Evolutionary conservation across 2,113 vertebrate genomes (phyloP), one percentile per base, ranked within the genome.

Genomic region (Cavia aperea): DNA sequence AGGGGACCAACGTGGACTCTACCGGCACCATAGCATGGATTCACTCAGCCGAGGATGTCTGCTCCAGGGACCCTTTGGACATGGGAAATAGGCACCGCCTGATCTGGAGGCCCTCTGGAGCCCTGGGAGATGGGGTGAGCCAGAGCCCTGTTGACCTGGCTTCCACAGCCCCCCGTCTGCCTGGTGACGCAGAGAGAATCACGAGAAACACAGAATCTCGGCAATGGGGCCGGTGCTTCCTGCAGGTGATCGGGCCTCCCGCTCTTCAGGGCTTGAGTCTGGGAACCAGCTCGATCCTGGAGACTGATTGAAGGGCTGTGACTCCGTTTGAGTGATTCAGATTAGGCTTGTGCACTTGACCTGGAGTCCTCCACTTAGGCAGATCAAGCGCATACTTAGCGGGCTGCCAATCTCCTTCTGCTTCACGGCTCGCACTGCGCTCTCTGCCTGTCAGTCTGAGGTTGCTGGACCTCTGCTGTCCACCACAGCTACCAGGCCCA

Each of bases 231-330:
- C 7, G 26, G 70, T 46, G 26, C 43, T 14, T 62, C 43, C 81
- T 23, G 2, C 21, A 15, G 12, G 2, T 16, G 21, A 29, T 23
- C 4, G 0, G 1, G 65, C 24, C 33, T 14, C 6, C 56, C 18
- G 31, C 11, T 46, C 19, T 24, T 36, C 73, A 36, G 36, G 21
- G 68, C 11, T 24, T 21, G 24, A 51, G 86, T 86, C n/a, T 58
- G 68, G 19, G 62, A 77, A 16, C 36, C n/a, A 31, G 23, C 62
- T 31, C 2, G 24, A 31, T 85, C 26, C 54, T 85, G 86, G 58
- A 62, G 15, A 63, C 16, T 24, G 75, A 83, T 16, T 46, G 81
- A 79, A 82, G 29, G 72, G 33, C 23, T 18, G 31, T 7, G 14
- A 15, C 56, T 49, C 8, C 31, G 62, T 29, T 14, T 36, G 77